Conservation (phyloP, 2,888 invertebrate species). For the Scaptomyza tumidula region DNA sequence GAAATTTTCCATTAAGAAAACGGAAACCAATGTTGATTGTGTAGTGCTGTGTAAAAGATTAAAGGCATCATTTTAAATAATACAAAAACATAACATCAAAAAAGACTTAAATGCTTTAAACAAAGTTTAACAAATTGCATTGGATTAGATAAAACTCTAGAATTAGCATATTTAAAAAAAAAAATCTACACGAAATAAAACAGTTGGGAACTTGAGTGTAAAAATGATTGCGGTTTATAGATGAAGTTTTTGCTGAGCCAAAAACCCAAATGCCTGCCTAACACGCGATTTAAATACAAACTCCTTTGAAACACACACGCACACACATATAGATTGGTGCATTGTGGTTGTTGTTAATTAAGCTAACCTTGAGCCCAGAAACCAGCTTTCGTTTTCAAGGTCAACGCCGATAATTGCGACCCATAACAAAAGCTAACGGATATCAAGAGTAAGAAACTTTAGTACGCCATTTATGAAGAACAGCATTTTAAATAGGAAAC, state of each 20-base stretch:
- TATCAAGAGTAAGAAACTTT: slow-evolving; percentile 10
- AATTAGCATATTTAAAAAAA: slow-evolving; percentile 13
- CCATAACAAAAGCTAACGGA: slow-evolving; percentile 36
- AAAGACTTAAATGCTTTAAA: not conserved
- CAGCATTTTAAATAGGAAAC: not conserved
- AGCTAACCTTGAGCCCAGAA: slow-evolving; percentile 62
- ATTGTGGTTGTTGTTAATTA: slow-evolving; percentile 72
- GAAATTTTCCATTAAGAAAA: slow-evolving; percentile 41
- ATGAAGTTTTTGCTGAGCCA: slow-evolving; percentile 19
- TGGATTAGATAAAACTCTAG: slow-evolving; percentile 26
- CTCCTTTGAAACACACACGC: slow-evolving; percentile 10
- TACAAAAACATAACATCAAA: not conserved
- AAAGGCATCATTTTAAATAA: too few relatives aligned
- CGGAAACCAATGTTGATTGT: slow-evolving; percentile 36
- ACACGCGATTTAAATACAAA: slow-evolving; percentile 64
- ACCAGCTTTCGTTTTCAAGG: slow-evolving; percentile 63
- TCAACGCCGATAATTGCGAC: slow-evolving; percentile 66
- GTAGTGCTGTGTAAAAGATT: slow-evolving; percentile 2
- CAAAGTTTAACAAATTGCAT: slow-evolving; percentile 19
- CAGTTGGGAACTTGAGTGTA: slow-evolving; percentile 1
- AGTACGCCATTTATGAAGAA: not conserved
- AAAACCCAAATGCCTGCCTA: slow-evolving; percentile 41
- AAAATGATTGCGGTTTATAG: slow-evolving; percentile 18
- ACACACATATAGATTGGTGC: slow-evolving; percentile 24
- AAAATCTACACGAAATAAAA: slow-evolving; percentile 1